A percentile compares a stretch with the other conserved stretches of the same genome.
Evolutionary conservation across 2,113 vertebrate genomes (phyloP).

Genomic region (Vidua chalybeata): DNA sequence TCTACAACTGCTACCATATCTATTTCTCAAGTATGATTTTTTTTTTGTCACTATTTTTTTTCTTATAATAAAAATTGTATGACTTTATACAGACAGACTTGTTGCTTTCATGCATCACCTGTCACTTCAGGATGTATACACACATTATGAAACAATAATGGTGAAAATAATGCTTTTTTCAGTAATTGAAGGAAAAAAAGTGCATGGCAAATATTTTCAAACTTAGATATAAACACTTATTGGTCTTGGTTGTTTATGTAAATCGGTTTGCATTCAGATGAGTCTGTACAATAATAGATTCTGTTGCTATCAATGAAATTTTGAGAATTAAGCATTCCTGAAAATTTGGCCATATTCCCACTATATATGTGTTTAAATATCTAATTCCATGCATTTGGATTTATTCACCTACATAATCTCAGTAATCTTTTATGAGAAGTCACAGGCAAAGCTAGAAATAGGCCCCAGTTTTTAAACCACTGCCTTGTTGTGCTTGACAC

Average conservation of each 20-base stretch:
- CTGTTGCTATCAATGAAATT: neutral
- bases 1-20: neutral
- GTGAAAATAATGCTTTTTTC: neutral
- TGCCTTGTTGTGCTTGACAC: neutral
- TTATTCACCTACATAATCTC: neutral
- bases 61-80: neutral
- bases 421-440: neutral
- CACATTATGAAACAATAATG: neutral
- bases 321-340: neutral
- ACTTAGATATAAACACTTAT: neutral
- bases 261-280: neutral
- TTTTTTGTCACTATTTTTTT: neutral
- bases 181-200: neutral
- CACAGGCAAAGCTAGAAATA: neutral
- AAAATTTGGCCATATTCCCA: neutral
- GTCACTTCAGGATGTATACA: neutral
- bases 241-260: neutral
- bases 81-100: neutral
- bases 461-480: neutral
- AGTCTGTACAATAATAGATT: neutral
- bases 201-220: neutral
- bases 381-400: neutral
- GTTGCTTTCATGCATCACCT: conserved; percentile 15
- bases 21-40: neutral
- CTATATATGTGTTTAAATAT: neutral